phyloP scores from a whole-genome alignment of 2,797 vertebrate genomes.

The Tokudaia muenninki region DNA sequence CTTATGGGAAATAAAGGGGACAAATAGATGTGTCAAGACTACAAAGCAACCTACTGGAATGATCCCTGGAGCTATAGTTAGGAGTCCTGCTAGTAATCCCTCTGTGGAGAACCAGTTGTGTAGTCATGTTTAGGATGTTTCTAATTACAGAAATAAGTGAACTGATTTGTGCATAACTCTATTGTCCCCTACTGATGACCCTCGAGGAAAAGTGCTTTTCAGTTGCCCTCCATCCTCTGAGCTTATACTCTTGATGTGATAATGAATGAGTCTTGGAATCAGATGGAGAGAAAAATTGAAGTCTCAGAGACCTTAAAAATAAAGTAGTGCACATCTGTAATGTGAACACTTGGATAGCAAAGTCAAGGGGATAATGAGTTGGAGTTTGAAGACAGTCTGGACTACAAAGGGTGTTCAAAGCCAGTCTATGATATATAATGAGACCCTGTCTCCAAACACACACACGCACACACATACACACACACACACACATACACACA shows the following conservation, averaged over 20 bases:
- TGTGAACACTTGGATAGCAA: not conserved
- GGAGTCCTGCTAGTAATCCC: not conserved
- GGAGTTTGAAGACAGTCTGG: not conserved
- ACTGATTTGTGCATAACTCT: not conserved
- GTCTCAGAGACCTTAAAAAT: slow-evolving; percentile 43
- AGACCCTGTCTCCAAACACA: not conserved
- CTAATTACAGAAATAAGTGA: slow-evolving; percentile 54
- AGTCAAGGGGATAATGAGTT: not conserved
- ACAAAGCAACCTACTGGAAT: slow-evolving; percentile 47
- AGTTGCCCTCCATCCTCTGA: slow-evolving; percentile 21
- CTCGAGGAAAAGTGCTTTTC: slow-evolving; percentile 31
- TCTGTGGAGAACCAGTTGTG: slow-evolving; percentile 21
- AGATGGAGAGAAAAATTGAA: slow-evolving; percentile 35
- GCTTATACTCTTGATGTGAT: not conserved
- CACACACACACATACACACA: not conserved
- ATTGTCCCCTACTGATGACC: slow-evolving; percentile 5
- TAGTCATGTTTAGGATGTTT: slow-evolving; percentile 24
- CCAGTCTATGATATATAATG: not conserved
- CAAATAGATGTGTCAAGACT: not conserved
- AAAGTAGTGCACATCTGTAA: not conserved
- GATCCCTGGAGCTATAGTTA: not conserved
- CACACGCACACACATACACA: not conserved
- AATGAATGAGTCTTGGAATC: not conserved
- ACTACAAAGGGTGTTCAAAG: not conserved
- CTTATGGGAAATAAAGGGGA: not conserved